Evolutionary conservation across 2,113 vertebrate species (phyloP).

Genomic region (Rattus rattus): DNA sequence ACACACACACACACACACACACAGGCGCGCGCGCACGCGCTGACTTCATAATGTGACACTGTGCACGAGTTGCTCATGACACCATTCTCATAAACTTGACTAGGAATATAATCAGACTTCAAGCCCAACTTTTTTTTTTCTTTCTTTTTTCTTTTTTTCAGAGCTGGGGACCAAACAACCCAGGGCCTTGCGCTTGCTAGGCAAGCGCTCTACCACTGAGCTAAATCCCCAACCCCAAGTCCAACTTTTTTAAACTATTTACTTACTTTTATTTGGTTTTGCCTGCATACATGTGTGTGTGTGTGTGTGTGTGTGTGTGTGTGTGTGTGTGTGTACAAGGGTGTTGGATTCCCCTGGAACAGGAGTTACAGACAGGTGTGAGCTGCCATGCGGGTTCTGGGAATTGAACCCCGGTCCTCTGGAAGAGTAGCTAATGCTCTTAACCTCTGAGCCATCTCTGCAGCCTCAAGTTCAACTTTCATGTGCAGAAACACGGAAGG

Average conservation of each 20-base stretch:
- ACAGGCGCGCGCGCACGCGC: not conserved
- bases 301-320: not conserved
- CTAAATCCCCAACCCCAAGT: too few relatives aligned
- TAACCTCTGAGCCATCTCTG: not conserved
- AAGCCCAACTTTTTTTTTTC: not conserved
- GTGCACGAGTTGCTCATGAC: not conserved
- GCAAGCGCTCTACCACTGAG: too few relatives aligned
- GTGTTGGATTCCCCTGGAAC: not conserved
- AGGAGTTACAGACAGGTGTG: not conserved
- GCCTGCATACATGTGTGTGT: not conserved
- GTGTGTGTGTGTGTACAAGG: not conserved
- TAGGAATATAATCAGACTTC: not conserved
- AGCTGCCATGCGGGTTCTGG: not conserved
- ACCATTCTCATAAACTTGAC: not conserved
- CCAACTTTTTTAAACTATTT: too few relatives aligned
- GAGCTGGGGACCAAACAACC: too few relatives aligned
- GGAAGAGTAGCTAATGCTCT: not conserved
- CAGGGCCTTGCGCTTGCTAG: too few relatives aligned
- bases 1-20: not conserved
- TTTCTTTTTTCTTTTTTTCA: too few relatives aligned
- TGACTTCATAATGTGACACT: not conserved
- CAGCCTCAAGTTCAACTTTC: not conserved
- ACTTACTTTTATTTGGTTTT: not conserved
- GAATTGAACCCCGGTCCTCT: not conserved
- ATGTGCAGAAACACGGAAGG: not conserved